Evolutionary conservation across 2,888 invertebrate species (phyloP).

Genomic region (Yponomeuta malinellus): DNA sequence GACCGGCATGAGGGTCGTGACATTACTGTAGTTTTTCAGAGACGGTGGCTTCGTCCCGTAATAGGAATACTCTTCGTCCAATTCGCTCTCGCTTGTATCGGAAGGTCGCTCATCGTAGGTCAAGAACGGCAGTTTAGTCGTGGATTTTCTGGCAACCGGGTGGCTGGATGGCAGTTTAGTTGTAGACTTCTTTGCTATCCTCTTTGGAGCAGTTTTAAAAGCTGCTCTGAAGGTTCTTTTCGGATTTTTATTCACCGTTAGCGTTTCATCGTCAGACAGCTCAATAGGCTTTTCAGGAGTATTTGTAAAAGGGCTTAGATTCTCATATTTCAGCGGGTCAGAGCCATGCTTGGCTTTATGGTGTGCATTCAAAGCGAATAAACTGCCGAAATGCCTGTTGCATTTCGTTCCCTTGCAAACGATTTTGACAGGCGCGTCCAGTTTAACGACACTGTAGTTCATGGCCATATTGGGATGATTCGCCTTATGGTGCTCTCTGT

Average conservation of each 20-base stretch:
- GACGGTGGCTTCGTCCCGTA: conserved; percentile 61
- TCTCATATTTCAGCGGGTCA: background rate
- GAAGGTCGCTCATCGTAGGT: conserved; percentile 2
- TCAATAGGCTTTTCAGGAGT: background rate
- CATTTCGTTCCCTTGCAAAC: conserved; percentile 34
- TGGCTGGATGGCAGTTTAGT: conserved; percentile 40
- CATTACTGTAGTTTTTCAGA: conserved; percentile 48
- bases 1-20: conserved; percentile 71
- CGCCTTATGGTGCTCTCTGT: conserved; percentile 49
- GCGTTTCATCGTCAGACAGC: background rate
- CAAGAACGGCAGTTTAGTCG: conserved; percentile 51
- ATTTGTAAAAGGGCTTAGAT: background rate
- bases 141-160: conserved; percentile 65
- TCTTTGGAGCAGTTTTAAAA: conserved; percentile 23
- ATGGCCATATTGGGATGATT: conserved; percentile 30
- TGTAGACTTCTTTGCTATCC: conserved; percentile 49
- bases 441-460: background rate
- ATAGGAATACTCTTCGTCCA: conserved; percentile 53
- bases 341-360: conserved; percentile 25
- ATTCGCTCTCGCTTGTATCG: conserved; percentile 23
- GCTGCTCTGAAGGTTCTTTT: background rate
- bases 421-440: conserved; percentile 28
- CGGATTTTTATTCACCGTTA: background rate
- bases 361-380: conserved; percentile 40
- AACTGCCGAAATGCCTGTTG: conserved; percentile 31